These are phyloP conservation scores for Sus cebifrons DNA, from an alignment of 2,797 vertebrate species.

Conservation along the genomic window DNA sequence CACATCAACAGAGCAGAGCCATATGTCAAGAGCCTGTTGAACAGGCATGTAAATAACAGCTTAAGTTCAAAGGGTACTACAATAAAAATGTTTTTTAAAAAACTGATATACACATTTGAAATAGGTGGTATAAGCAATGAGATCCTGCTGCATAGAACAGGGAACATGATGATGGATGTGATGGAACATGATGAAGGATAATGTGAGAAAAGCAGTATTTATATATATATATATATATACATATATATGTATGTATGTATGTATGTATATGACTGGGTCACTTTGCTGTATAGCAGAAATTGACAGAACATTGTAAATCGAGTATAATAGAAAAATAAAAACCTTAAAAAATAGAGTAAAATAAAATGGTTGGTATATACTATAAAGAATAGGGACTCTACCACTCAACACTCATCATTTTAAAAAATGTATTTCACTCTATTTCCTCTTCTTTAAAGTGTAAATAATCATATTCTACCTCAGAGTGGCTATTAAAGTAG, in stretches of 20 bases:
- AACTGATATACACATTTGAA: slow-evolving; percentile 28
- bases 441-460: not conserved
- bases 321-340: too few relatives aligned
- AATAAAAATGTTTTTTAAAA: slow-evolving; percentile 37
- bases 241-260: too few relatives aligned
- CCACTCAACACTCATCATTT: not conserved
- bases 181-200: too few relatives aligned
- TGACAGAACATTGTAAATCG: too few relatives aligned
- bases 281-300: too few relatives aligned
- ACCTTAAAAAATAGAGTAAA: too few relatives aligned
- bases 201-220: too few relatives aligned
- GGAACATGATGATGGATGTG: too few relatives aligned
- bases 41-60: not conserved
- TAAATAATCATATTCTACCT: slow-evolving; percentile 27
- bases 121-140: not conserved
- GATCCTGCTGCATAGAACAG: too few relatives aligned
- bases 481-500: not conserved
- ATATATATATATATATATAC: too few relatives aligned
- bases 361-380: not conserved
- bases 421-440: not conserved
- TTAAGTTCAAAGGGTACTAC: slow-evolving; percentile 8
- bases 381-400: not conserved
- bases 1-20: slow-evolving; percentile 38
- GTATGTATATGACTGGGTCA: too few relatives aligned
- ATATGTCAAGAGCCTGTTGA: slow-evolving; percentile 45